A percentile compares a stretch with the other conserved stretches of the same genome.
These are phyloP conservation scores for Craterocephalus amniculus DNA, from an alignment of 2,797 vertebrate genomes.

Conservation along the genomic window DNA sequence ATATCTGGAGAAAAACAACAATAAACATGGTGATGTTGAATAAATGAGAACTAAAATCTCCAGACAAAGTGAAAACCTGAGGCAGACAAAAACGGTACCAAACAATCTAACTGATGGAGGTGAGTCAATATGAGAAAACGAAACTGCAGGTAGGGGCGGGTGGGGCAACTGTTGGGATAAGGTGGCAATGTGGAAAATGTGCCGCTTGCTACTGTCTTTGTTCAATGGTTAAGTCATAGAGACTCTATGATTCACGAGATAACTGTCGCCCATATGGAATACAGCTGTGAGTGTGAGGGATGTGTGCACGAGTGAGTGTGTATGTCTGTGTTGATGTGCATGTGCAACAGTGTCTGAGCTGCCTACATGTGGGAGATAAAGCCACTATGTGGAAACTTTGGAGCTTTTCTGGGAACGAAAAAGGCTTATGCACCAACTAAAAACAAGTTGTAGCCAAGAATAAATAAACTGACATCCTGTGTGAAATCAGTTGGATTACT, in stretches of 20 bases:
- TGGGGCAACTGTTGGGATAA: constrained; percentile 42
- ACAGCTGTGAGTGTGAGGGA: constrained; percentile 63
- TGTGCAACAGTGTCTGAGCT: constrained; percentile 14
- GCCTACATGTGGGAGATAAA: constrained; percentile 52
- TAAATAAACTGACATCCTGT: background rate
- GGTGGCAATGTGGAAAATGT: constrained; percentile 72
- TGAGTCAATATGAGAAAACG: constrained; percentile 29
- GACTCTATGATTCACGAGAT: constrained; percentile 61
- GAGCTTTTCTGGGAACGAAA: constrained; percentile 27
- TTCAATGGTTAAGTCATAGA: constrained; percentile 55
- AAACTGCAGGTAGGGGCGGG: constrained; percentile 38
- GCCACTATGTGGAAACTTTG: constrained; percentile 41
- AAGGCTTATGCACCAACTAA: constrained; percentile 18
- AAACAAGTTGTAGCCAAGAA: constrained; percentile 16
- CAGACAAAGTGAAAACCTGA: constrained; percentile 19
- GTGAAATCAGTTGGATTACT: background rate
- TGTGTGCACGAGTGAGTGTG: constrained; percentile 33
- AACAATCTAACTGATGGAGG: constrained; percentile 19
- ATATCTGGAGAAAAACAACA: constrained; percentile 16
- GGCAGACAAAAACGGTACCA: constrained; percentile 9
- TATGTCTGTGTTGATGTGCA: constrained; percentile 15
- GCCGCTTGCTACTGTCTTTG: constrained; percentile 62
- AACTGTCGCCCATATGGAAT: constrained; percentile 68
- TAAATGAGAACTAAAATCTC: constrained; percentile 16
- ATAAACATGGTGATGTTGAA: background rate